These are phyloP conservation scores for Neodon shergylaensis DNA, from an alignment of 2,113 vertebrate species.

Conservation along the genomic window DNA sequence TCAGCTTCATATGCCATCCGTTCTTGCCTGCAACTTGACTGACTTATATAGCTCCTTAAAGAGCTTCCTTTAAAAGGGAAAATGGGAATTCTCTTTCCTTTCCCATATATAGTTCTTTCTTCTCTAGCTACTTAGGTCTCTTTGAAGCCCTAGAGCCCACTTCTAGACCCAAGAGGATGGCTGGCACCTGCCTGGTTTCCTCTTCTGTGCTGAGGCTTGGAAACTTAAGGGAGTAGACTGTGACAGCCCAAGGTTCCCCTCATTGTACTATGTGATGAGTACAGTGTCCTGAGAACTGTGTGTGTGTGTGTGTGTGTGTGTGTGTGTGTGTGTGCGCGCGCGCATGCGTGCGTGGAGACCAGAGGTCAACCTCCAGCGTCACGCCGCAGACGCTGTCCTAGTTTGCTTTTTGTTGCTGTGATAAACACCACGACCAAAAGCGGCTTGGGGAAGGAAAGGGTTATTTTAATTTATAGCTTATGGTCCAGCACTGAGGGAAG, in stretches of 20 bases:
- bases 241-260: not conserved
- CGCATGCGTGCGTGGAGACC: not conserved
- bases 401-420: not conserved
- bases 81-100: not conserved
- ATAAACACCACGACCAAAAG: not conserved
- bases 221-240: not conserved
- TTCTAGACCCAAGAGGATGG: not conserved
- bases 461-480: not conserved
- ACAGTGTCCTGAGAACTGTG: not conserved
- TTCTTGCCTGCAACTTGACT: not conserved
- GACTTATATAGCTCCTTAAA: constrained; percentile 17
- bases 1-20: not conserved
- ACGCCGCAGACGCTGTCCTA: not conserved
- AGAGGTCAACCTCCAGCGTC: not conserved
- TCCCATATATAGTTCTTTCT: not conserved
- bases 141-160: not conserved
- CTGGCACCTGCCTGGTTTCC: not conserved
- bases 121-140: not conserved
- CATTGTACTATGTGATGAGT: not conserved
- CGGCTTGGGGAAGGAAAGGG: not conserved
- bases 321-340: not conserved
- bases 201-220: not conserved
- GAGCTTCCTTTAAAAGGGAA: not conserved
- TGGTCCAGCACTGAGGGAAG: not conserved
- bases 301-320: not conserved